Base-by-base conservation (phyloP, 1,140 invertebrate species). In the Pseudomyrmex flavicornis region DNA sequence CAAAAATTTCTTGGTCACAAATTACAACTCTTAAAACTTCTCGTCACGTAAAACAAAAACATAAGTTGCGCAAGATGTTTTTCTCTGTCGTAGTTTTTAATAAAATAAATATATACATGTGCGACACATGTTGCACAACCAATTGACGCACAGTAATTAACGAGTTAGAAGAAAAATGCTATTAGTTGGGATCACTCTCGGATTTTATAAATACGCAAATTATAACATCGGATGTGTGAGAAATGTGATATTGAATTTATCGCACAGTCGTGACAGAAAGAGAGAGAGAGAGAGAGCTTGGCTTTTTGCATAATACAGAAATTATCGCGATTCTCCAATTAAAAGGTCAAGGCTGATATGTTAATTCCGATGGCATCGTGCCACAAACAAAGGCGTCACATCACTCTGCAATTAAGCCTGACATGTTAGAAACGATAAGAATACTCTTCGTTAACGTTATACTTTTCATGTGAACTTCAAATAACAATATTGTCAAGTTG, bases 341-440 rank as follows among this genome's bases (percentile, higher is more conserved):
- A 66, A 83, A 56, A 9, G 62, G 44, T 88, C 73, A 88, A 85
- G 74, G 83, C 54, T 35, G 10, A 20, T 35, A 35, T 12, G 12
- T 75, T 20, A 15, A 70, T 72, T 22, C 15, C 22, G 22, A 10
- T 15, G n/a, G 9, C 10, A 26, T 17, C 12, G 17, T 54, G 50
- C 1, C 17, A 8, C 15, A 69, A 74, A 17, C 86, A 87, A 87
- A 48, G 63, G 54, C 56, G 44, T 22, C 44, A 1, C 35, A 44
- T 68, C 12, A 50, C 59, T 84, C 20, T 2, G 61, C 50, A 62
- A 83, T 75, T 83, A 83, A n/a, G 15, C 12, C 15, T 59, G 20
- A 59, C 22, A 44, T 7, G 35, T 58, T 56, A 46, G 2, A 44
- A 58, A 12, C 7, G 44, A 79, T 79, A 69, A 59, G 52, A 69